phyloP scores from a whole-genome alignment of 2,888 invertebrate genomes.

The Schizotus pectinicornis region DNA sequence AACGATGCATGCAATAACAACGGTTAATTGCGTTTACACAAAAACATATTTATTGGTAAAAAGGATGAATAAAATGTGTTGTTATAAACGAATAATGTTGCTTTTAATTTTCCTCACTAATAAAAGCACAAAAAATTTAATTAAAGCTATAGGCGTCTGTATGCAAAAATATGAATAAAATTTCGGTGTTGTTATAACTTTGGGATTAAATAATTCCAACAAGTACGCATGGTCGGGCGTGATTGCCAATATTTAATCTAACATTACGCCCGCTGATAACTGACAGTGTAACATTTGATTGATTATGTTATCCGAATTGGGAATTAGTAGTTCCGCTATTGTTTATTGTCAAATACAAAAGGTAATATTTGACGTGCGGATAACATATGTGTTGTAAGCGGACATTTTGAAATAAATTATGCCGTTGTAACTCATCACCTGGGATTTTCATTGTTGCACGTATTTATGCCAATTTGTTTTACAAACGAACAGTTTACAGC shows the following conservation, averaged over 20 bases:
- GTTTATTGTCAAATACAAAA: conserved; percentile 51
- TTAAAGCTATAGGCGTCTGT: no score
- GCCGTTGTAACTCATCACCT: conserved; percentile 44
- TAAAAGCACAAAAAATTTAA: no score
- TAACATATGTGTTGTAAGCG: conserved; percentile 45
- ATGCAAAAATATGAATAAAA: no score
- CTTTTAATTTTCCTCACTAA: no score
- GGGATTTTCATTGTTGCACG: conserved; percentile 32
- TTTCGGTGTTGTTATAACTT: no score
- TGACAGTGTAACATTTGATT: conserved; percentile 35
- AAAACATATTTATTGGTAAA: no score
- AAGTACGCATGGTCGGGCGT: neutral
- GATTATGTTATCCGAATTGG: conserved; percentile 40
- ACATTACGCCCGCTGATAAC: conserved; percentile 10
- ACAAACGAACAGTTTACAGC: conserved; percentile 16
- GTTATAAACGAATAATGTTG: no score
- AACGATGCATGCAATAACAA: no score
- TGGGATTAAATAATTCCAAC: no score
- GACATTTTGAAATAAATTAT: conserved; percentile 46
- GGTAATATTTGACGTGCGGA: conserved; percentile 47
- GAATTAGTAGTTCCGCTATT: conserved; percentile 45
- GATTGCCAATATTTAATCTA: conserved; percentile 10
- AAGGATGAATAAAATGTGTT: no score
- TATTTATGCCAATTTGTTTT: conserved; percentile 26
- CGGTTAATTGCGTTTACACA: no score